Base-by-base conservation (phyloP, 1,140 invertebrate genomes). In the Brachionus koreanus region DNA sequence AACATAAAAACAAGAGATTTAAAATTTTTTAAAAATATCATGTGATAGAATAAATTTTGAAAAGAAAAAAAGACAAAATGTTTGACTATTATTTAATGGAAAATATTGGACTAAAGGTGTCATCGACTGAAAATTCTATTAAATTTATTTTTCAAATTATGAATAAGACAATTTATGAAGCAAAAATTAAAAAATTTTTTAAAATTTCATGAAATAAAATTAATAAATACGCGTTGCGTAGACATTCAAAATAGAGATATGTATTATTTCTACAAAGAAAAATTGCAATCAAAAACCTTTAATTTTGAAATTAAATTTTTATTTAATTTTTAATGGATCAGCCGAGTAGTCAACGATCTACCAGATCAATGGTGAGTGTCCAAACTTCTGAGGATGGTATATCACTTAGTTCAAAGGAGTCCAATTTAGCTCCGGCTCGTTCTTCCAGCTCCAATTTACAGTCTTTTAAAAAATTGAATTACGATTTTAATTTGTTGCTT, bases 211-310 rank as follows among this genome's bases (percentile, higher is more conserved):
- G 16, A 39, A 69, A 69, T 19, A 69, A 57, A 57, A 57, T 57
- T 57, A 57, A 37, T 37, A 39, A 69, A 69, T 69, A 69, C 65
- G 65, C 65, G 65, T 69, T 69, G 65, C 65, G 65, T 69, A 69
- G 65, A 69, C 65, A 69, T 69, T 69, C 13, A 33, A 69, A 69
- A 69, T 6, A 57, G 19, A 37, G 65, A 69, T 69, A 69, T 69
- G 65, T 69, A 69, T 39, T 57, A 69, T 69, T 69, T 69, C 65
- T 69, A 69, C 65, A 69, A 65, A 33, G 63, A 69, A 39, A 69
- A 69, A 69, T 37, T 39, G 16, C 33, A 69, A 39, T 16, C 16
- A 39, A 39, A 69, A 69, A 69, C 33, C 33, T 65, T 65, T 65
- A n/a, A 65, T 65, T 65, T 65, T 65, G 49, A 57, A 57, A 57